A percentile compares a stretch with the other conserved stretches of the same genome.
Conservation (phyloP, 2,797 vertebrate species). For the Danionella dracula region DNA sequence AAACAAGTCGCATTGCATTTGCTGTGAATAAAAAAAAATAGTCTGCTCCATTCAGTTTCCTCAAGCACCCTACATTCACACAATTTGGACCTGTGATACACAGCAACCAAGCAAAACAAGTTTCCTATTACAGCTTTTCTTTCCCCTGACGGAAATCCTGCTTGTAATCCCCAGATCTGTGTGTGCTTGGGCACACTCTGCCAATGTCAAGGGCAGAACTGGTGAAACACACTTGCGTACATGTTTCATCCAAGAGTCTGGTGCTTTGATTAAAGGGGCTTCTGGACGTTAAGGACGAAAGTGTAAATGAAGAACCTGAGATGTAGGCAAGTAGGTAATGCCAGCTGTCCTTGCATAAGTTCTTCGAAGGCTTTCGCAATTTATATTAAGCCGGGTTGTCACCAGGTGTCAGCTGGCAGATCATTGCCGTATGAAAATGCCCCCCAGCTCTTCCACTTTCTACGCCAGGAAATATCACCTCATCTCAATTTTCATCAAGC, state of each 20-base stretch:
- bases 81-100: slow-evolving; percentile 46
- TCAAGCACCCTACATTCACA: slow-evolving; percentile 54
- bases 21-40: slow-evolving; percentile 53
- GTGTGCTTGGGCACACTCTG: slow-evolving; percentile 60
- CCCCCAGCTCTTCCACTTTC: not conserved
- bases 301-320: slow-evolving; percentile 54
- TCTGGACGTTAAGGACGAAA: slow-evolving; percentile 48
- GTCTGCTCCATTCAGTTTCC: slow-evolving; percentile 56
- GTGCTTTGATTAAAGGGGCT: not conserved
- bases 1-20: not conserved
- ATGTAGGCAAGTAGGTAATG: slow-evolving; percentile 9
- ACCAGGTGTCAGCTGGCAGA: slow-evolving; percentile 60
- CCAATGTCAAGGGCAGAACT: slow-evolving; percentile 70
- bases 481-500: slow-evolving; percentile 1
- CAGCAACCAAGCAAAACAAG: slow-evolving; percentile 71
- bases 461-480: not conserved
- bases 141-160: slow-evolving; percentile 59
- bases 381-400: slow-evolving; percentile 63
- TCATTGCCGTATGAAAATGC: slow-evolving; percentile 15
- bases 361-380: slow-evolving; percentile 28
- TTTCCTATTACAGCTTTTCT: slow-evolving; percentile 67
- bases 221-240: slow-evolving; percentile 51
- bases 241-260: slow-evolving; percentile 44
- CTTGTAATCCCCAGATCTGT: slow-evolving; percentile 66
- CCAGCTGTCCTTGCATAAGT: slow-evolving; percentile 30